These are phyloP conservation scores for Protophormia terraenovae DNA, from an alignment of 2,888 invertebrate species.

Conservation along the genomic window DNA sequence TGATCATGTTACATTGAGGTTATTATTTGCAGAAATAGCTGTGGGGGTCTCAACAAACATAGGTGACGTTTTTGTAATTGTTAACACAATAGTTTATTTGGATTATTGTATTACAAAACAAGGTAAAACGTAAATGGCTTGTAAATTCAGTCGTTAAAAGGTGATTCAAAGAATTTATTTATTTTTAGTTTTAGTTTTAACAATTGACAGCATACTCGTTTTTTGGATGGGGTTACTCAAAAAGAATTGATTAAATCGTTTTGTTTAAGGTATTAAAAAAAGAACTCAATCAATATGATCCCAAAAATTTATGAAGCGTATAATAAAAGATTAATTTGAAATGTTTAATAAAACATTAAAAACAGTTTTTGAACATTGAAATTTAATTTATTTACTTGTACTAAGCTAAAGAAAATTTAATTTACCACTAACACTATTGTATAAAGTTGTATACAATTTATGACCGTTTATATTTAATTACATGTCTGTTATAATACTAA, in stretches of 20 bases:
- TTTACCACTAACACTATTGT: no score
- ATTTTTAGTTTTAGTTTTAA: background rate
- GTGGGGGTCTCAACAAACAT: constrained; percentile 14
- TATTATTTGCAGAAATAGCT: constrained; percentile 26
- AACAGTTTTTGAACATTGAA: background rate
- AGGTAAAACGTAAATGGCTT: background rate
- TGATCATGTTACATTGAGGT: constrained; percentile 1
- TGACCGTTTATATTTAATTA: background rate
- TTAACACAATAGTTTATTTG: constrained; percentile 31
- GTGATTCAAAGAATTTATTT: background rate
- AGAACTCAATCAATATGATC: background rate
- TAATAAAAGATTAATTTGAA: no score
- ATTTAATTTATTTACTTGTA: no score
- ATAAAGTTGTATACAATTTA: background rate
- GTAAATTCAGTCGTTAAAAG: background rate
- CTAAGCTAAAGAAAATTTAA: no score
- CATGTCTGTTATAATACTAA: background rate
- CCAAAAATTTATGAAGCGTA: background rate
- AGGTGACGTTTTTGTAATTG: constrained; percentile 33
- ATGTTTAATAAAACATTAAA: background rate
- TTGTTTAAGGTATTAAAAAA: background rate
- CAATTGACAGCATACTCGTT: background rate
- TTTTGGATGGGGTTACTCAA: background rate
- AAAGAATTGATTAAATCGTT: background rate
- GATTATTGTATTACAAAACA: constrained; percentile 18